phyloP scores from a whole-genome alignment of 2,888 invertebrate genomes.

The Noctua janthe region DNA sequence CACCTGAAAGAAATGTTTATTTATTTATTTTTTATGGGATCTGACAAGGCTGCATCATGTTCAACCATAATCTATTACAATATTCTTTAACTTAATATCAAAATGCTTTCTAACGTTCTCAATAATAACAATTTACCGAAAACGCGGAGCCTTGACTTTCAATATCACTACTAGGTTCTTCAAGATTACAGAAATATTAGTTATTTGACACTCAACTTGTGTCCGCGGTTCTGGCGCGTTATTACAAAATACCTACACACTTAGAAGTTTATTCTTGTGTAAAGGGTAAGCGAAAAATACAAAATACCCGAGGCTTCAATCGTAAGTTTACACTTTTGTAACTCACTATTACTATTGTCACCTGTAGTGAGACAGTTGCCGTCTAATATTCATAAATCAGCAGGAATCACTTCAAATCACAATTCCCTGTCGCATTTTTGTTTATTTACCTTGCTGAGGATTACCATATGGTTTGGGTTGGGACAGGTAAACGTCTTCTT shows the following conservation, averaged over 20 bases:
- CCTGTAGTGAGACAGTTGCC: neutral
- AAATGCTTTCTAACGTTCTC: neutral
- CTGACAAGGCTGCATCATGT: neutral
- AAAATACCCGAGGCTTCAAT: neutral
- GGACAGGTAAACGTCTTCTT: neutral
- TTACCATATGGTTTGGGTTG: slow-evolving; percentile 12
- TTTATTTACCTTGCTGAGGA: slow-evolving; percentile 4
- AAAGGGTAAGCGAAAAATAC: neutral
- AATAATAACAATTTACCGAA: neutral
- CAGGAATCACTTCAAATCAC: slow-evolving; percentile 10
- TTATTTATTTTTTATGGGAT: neutral
- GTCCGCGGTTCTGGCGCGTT: neutral
- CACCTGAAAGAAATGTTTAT: slow-evolving; percentile 92
- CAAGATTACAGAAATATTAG: slow-evolving; percentile 6
- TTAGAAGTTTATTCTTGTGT: neutral
- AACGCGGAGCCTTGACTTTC: neutral
- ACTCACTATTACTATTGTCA: neutral
- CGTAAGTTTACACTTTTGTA: neutral
- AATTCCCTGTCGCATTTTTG: neutral
- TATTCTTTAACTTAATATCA: neutral
- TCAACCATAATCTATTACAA: slow-evolving; percentile 1
- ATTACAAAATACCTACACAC: neutral
- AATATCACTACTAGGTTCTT: neutral
- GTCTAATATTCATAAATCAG: neutral
- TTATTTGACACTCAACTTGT: neutral